Evolutionary conservation across 2,888 invertebrate species (phyloP), one percentile per base, ranked within the genome.

Genomic region (Dromius quadrimaculatus): DNA sequence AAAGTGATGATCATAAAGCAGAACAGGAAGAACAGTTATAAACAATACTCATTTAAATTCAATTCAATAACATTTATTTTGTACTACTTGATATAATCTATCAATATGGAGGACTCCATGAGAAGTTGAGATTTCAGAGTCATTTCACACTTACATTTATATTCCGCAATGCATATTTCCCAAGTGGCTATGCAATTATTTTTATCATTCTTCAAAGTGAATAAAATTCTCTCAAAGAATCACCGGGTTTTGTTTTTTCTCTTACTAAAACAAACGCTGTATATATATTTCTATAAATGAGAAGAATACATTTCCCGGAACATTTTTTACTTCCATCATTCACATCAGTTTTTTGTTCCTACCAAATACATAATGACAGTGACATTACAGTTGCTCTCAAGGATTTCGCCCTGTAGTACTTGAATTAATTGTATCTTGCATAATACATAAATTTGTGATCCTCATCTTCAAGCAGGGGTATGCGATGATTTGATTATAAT

Each of bases 11-110:
- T 62, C 62, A 41, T 62, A 41, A 62, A 62, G 23, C 23, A 62
- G 41, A 8, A 22, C 23, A 4, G 41, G 62, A 41, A 41, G 41
- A 62, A 62, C 41, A 62, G 41, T 62, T 23, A 38, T 41, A 23
- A 62, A 62, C 62, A 62, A 41, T 62, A 62, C 62, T 28, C 62
- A 62, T 62, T 62, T 23, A 41, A 62, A 41, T 62, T 62, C 62
- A 62, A n/a, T n/a, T n/a, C n/a, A n/a, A n/a, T n/a, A n/a, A n/a
- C n/a, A n/a, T n/a, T n/a, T n/a, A n/a, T n/a, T 41, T 11, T n/a
- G 11, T 13, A 11, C 11, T 11, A 41, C 6, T 11, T n/a, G 3
- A 9, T 11, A 41, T 8, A 41, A 8, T 8, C 6, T 9, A n/a
- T 9, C 41, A n/a, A 11, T 13, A 41, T 11, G 11, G n/a, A 41